Evolutionary conservation across 2,113 vertebrate species (phyloP), one percentile per base, ranked within the genome.

Genomic region (Gambusia holbrooki): DNA sequence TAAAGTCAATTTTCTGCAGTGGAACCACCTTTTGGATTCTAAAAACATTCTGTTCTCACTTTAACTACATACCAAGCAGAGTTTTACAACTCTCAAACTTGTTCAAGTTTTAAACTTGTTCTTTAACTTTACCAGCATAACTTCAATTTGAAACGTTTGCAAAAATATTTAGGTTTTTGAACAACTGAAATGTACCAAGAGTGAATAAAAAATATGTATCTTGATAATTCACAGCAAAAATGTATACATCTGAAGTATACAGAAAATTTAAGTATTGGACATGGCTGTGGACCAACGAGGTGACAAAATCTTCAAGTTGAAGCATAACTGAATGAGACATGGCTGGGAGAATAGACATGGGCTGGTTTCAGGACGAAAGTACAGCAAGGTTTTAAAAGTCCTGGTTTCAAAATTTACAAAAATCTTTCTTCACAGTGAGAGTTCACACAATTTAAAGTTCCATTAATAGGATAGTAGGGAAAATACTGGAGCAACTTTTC

Each of bases 181-280:
- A 6, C 66, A 32, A 69, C 15, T 63, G 32, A 28, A 64, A 3
- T 54, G 63, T 68, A 42, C 48, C 19, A 58, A 40, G 11, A 4
- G 14, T 75, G 37, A 51, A 4, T 71, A 4, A 37, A 14, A 2
- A 11, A 35, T 22, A 9, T 64, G 80, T 45, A 17, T 68, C n/a
- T 79, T 85, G 80, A 90, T 85, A 87, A 87, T 84, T 82, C 69
- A 84, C 63, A 71, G 67, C 60, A 62, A 73, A 77, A 30, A 32
- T 3, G 13, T 60, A 33, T 79, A 45, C 70, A 80, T 74, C 1
- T 27, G 30, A 71, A 37, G 73, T 29, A 73, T 40, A 79, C 13
- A 73, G 5, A 74, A 80, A 64, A 82, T 5, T 19, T 76, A 6
- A 61, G 27, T 64, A 42, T 79, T 62, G 69, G 35, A 64, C 77